phyloP scores from a whole-genome alignment of 2,797 vertebrate species.

The Sebastes iracundus region DNA sequence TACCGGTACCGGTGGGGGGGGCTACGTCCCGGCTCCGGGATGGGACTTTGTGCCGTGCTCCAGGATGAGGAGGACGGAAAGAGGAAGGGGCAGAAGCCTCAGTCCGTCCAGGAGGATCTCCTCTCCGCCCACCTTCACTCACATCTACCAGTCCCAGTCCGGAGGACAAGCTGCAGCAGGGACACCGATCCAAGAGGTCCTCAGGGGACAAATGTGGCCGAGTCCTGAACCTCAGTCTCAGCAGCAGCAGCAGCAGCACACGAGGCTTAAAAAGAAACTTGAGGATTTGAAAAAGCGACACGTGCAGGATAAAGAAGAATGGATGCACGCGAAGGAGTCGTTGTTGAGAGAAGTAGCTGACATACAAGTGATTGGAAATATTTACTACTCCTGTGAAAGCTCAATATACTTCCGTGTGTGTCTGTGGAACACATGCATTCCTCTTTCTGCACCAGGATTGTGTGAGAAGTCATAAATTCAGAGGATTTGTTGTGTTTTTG shows the following conservation, averaged over 20 bases:
- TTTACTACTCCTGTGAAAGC: neutral
- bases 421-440: neutral
- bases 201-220: constrained; percentile 66
- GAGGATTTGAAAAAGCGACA: constrained; percentile 79
- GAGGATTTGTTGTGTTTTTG: neutral
- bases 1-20: constrained; percentile 52
- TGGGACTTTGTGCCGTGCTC: constrained; percentile 79
- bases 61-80: constrained; percentile 59
- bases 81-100: constrained; percentile 55
- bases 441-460: neutral
- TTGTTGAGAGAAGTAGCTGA: constrained; percentile 85
- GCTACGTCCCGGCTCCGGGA: constrained; percentile 68
- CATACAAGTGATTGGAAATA: constrained; percentile 79
- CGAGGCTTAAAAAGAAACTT: constrained; percentile 78
- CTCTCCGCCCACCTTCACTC: constrained; percentile 75
- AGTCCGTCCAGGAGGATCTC: constrained; percentile 77
- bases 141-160: constrained; percentile 63
- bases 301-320: constrained; percentile 80
- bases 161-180: constrained; percentile 54
- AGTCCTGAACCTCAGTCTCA: constrained; percentile 56
- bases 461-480: neutral
- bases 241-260: constrained; percentile 65
- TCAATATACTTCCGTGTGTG: neutral
- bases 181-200: constrained; percentile 47
- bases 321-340: constrained; percentile 81